A percentile compares a stretch with the other conserved stretches of the same genome.
Evolutionary conservation across 2,888 invertebrate species (phyloP).

Genomic region (Perizoma flavofasciatum): DNA sequence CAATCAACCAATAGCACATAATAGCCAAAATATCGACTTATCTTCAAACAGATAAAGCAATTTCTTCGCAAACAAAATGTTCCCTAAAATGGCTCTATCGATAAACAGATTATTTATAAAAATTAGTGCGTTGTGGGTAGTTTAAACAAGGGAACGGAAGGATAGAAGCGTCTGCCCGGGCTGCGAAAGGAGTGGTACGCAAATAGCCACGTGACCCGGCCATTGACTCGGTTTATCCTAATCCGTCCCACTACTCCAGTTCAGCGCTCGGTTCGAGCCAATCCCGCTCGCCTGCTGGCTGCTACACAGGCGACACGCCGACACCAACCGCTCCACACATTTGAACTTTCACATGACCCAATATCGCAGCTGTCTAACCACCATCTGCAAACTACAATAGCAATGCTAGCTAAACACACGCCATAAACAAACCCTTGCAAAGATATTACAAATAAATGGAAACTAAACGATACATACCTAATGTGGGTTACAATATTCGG

Average conservation of each 20-base stretch:
- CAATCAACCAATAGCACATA: slow-evolving; percentile 17
- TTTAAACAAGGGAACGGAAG: slow-evolving; percentile 68
- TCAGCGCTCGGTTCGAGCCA: slow-evolving; percentile 56
- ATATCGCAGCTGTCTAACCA: slow-evolving; percentile 52
- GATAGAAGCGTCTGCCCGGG: slow-evolving; percentile 53
- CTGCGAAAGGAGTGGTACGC: slow-evolving; percentile 65
- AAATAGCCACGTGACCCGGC: slow-evolving; percentile 83
- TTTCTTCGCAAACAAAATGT: slow-evolving; percentile 34
- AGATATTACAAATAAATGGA: slow-evolving; percentile 35
- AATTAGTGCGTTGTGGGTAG: slow-evolving; percentile 72
- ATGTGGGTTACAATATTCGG: slow-evolving; percentile 45
- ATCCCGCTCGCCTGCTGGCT: slow-evolving; percentile 41
- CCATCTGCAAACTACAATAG: slow-evolving; percentile 42
- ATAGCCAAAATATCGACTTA: slow-evolving; percentile 18
- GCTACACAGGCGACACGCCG: slow-evolving; percentile 10
- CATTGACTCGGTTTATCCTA: slow-evolving; percentile 83
- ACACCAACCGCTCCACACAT: slow-evolving; percentile 46
- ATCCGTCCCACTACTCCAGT: slow-evolving; percentile 83
- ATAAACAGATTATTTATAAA: slow-evolving; percentile 69
- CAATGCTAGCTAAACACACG: slow-evolving; percentile 21
- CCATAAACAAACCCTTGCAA: slow-evolving; percentile 23
- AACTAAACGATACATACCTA: slow-evolving; percentile 40
- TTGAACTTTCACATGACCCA: slow-evolving; percentile 65
- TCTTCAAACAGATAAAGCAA: slow-evolving; percentile 25
- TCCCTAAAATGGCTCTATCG: slow-evolving; percentile 48